Percentiles rank a stretch among this genome's conserved stretches.
Evolutionary conservation across 1,140 invertebrate genomes (phyloP).

Genomic region (Trichonephila clavipes): DNA sequence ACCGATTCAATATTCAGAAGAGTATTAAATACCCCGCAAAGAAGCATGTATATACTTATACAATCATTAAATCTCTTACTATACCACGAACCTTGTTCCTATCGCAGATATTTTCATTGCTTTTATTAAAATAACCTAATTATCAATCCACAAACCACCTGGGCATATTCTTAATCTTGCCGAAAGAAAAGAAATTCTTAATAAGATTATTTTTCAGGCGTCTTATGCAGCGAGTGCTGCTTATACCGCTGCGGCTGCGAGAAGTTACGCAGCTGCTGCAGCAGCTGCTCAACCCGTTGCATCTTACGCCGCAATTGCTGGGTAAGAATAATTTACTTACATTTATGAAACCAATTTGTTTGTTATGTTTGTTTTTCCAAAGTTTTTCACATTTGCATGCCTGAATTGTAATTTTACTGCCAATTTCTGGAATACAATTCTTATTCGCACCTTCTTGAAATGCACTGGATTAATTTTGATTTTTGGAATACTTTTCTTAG

Average conservation of each 20-base stretch:
- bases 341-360: not conserved
- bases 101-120: too few relatives aligned
- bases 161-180: too few relatives aligned
- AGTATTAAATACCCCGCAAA: too few relatives aligned
- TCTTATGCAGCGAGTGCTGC: conserved; percentile 85
- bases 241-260: conserved; percentile 90
- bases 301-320: conserved; percentile 85
- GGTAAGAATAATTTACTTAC: conserved; percentile 81
- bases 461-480: conserved; percentile 21
- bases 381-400: not conserved
- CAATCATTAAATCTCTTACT: too few relatives aligned
- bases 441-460: conserved; percentile 3
- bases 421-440: not conserved
- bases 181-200: too few relatives aligned
- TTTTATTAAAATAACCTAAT: too few relatives aligned
- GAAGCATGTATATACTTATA: too few relatives aligned
- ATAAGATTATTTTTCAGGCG: conserved; percentile 79
- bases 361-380: conserved; percentile 13
- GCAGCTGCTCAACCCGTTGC: conserved; percentile 83
- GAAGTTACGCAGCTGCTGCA: conserved; percentile 87
- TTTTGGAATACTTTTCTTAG: not conserved
- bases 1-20: too few relatives aligned
- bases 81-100: too few relatives aligned
- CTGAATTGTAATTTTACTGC: conserved; percentile 10
- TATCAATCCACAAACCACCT: too few relatives aligned